phyloP scores from a whole-genome alignment of 2,888 invertebrate genomes.

The Melanostoma mellinum region DNA sequence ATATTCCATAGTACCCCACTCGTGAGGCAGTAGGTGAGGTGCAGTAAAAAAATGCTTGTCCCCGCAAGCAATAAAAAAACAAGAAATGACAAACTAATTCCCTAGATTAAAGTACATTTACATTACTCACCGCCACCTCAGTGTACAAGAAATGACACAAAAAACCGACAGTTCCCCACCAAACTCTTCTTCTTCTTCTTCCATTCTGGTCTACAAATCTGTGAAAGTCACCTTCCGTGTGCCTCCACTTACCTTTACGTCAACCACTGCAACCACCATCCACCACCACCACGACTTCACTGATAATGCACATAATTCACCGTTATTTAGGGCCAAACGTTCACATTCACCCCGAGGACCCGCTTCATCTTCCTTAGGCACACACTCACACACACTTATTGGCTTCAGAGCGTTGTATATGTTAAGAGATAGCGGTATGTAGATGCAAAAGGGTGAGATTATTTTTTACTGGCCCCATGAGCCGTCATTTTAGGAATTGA shows the following conservation, averaged over 20 bases:
- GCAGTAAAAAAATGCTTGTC: conserved; percentile 5
- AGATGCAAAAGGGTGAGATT: conserved; percentile 24
- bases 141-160: conserved; percentile 10
- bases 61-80: conserved; percentile 2
- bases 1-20: too few species aligned
- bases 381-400: conserved; percentile 16
- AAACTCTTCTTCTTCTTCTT: conserved; percentile 2
- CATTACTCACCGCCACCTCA: not conserved
- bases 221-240: conserved; percentile 61
- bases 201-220: conserved; percentile 44
- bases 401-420: not conserved
- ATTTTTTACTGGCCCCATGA: not conserved
- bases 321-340: conserved; percentile 62
- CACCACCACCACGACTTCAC: not conserved
- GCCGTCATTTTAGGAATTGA: conserved; percentile 23
- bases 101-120: conserved; percentile 15
- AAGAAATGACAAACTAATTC: conserved; percentile 2
- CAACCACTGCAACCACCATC: not conserved
- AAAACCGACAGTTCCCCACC: not conserved
- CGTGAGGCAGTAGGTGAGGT: too few species aligned
- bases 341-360: conserved; percentile 49
- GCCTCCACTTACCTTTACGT: conserved; percentile 45
- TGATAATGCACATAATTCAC: conserved; percentile 65
- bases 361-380: conserved; percentile 17
- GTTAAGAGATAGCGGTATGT: not conserved